These are phyloP conservation scores for Tachyglossus aculeatus DNA, from an alignment of 2,797 vertebrate genomes.

Conservation along the genomic window DNA sequence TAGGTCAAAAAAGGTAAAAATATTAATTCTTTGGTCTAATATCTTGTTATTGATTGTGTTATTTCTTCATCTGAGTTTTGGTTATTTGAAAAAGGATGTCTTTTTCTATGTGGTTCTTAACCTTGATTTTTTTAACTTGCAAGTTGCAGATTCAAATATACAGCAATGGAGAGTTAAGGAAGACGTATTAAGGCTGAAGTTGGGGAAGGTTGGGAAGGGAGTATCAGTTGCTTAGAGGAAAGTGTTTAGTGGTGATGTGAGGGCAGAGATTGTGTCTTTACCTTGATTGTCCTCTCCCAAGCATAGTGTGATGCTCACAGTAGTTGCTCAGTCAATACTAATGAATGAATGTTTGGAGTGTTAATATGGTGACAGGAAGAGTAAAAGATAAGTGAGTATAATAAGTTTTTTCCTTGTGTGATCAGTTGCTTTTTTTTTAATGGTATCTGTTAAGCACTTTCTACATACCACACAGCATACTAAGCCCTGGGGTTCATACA, in stretches of 20 bases:
- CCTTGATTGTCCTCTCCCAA: too few relatives aligned
- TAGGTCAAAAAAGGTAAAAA: too few relatives aligned
- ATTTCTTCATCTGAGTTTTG: neutral
- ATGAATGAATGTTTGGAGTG: neutral
- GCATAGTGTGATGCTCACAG: neutral
- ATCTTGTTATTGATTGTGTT: neutral
- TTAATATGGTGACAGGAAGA: neutral
- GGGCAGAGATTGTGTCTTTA: too few relatives aligned
- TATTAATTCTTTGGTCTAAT: too few relatives aligned
- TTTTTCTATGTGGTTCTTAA: too few relatives aligned
- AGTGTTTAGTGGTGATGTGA: too few relatives aligned
- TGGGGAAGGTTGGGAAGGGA: neutral
- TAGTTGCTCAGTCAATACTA: neutral
- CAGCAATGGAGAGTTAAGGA: neutral
- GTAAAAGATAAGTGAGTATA: neutral
- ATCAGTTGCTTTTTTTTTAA: neutral
- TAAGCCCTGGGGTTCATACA: neutral
- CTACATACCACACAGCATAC: neutral
- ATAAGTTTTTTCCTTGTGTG: too few relatives aligned
- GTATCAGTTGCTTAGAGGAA: too few relatives aligned
- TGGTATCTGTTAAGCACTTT: neutral
- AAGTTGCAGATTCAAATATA: neutral
- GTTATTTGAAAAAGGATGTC: too few relatives aligned
- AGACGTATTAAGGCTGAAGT: neutral
- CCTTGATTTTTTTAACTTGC: too few relatives aligned